Evolutionary conservation across 2,797 vertebrate species (phyloP), one percentile per base, ranked within the genome.

Genomic region (Melanotaenia boesemani): DNA sequence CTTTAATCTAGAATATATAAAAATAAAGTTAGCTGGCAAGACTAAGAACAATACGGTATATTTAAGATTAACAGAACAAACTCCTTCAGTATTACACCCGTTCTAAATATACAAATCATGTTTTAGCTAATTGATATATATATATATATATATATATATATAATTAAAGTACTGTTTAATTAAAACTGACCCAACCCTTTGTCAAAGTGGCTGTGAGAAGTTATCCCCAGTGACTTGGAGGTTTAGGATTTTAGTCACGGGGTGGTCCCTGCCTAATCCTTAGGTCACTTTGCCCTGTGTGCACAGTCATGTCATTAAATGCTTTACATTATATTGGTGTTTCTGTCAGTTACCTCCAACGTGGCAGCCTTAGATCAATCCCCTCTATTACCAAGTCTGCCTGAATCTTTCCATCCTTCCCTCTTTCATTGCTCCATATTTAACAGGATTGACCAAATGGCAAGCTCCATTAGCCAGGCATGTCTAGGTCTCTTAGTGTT

Each of bases 391-490:
- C 66, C 16, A 58, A 15, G 73, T 60, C 72, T 72, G 69, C 74
- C 63, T 86, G 83, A 63, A 10, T 75, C 62, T 54, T 66, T 77
- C 75, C 65, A 71, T 59, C 78, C 66, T 58, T 59, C 63, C 44
- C 41, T 74, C 67, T 57, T 72, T 70, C 79, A 26, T 73, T 2
- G 57, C 79, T 84, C 77, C 66, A 66, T 84, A 83, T 86, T 87
- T 85, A 91, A 85, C 80, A 80, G 77, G 80, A 88, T 67, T 89
- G 83, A 91, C 86, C 84, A 85, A 87, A 84, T 82, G 85, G 81
- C 81, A 80, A 78, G 85, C 70, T 66, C 83, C 88, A 90, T 94
- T 91, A 91, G 81, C 84, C 68, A 83, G 70, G 58, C 77, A 50
- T 69, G 88, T 88, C 84, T 62, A 55, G 88, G 86, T 87, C 83